Base-by-base conservation (phyloP, 1,140 invertebrate species). In the Tetranychus cinnabarinus region DNA sequence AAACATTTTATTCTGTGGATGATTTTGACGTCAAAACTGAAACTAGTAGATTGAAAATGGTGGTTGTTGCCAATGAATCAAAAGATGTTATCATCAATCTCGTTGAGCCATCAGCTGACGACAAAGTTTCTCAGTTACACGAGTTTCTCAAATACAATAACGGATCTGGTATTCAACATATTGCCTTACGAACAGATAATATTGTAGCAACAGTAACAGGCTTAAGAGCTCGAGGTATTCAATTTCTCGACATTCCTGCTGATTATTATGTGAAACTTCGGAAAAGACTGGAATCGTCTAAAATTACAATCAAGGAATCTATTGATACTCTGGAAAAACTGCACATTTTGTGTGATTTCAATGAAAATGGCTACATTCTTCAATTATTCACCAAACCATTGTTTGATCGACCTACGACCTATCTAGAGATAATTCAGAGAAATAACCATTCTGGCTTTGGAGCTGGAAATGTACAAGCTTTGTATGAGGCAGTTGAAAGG, bases 131-230 rank as follows among this genome's bases (percentile, higher is more conserved):
- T 61, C 93, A 98, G 75, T 97, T 98, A 66, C 81, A 95, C 74
- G 95, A 99, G 73, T 99, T 89, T 72, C 88, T 97, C 3, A 92
- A 98, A 68, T 98, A 97, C 70, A 93, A 98, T 72, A 92, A 90
- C 1, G 89, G 91, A 3, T 83, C 90, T n/a, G 95, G 95, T 0
- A 89, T 98, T 7, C 95, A 98, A 72, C 95, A 99, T 69, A 93
- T 99, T 67, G 95, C 95, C 23, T 76, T 98, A 2, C 93, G 91
- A 70, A 93, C 91, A 0, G 74, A 81, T 63, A 82, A 98, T 68
- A 97, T 98, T 10, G 42, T 59, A n/a, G 6, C 33, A 23, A 34
- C 50, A 2, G 50, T 52, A 33, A 31, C 13, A 2, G 31, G 31
- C 31, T n/a, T 56, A 50, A 31, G 23, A n/a, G 34, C 31, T 46